Evolutionary conservation across 1,140 invertebrate species (phyloP).

Genomic region (Caerostris darwini): DNA sequence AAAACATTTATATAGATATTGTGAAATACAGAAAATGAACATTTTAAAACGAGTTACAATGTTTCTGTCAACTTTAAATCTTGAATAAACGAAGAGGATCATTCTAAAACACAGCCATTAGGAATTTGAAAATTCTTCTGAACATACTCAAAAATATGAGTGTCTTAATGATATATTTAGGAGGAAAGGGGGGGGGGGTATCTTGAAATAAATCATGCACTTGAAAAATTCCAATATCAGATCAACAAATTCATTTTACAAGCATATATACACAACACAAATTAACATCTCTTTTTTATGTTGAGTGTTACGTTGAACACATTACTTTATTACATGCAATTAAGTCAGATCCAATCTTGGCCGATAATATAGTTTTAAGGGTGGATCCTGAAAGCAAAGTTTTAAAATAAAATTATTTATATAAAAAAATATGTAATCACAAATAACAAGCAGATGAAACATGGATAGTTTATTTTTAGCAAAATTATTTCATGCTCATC

Average conservation of each 20-base stretch:
- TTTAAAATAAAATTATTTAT: not conserved
- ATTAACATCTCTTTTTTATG: not conserved
- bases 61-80: not conserved
- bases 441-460: not conserved
- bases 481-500: not conserved
- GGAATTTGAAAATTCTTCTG: not conserved
- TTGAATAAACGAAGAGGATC: not conserved
- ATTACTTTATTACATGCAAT: not conserved
- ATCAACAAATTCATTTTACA: slow-evolving; percentile 23
- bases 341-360: slow-evolving; percentile 69
- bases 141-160: not conserved
- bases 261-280: slow-evolving; percentile 38
- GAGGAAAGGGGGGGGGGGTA: not conserved
- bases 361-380: slow-evolving; percentile 69
- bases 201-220: not conserved
- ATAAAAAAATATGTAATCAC: not conserved
- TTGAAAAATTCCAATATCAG: not conserved
- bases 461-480: not conserved
- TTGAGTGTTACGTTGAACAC: not conserved
- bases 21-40: not conserved
- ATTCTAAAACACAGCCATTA: not conserved
- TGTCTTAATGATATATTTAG: not conserved
- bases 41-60: not conserved
- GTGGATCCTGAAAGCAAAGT: slow-evolving; percentile 60
- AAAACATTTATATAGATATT: not conserved